Base-by-base conservation (phyloP, 2,888 invertebrate species). In the Lasioglossum villosulum region DNA sequence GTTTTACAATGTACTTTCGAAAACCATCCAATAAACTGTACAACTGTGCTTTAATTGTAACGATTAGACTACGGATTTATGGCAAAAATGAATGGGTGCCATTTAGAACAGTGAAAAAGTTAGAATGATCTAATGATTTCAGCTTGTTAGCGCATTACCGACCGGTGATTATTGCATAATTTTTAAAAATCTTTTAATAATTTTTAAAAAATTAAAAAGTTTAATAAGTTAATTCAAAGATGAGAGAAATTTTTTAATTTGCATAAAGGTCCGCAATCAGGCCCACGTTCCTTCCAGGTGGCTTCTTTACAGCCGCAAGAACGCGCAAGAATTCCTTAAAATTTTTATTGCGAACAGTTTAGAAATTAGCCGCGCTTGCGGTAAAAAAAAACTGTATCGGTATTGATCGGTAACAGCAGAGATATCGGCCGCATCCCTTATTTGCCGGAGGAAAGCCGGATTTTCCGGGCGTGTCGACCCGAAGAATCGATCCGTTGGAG, bases 391-490 rank as follows among this genome's bases (percentile, higher is more conserved):
- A n/a, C 23, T 52, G 52, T n/a, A 52, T 52, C 52, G 52, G 10
- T 10, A 3, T 6, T 2, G 10, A 59, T n/a, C 23, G 59, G n/a
- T 27, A 59, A 27, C 6, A 56, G 6, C 34, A 72, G 34, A 63
- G 72, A 52, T 34, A 37, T 66, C n/a, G 48, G 39, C 34, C n/a
- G 27, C 42, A 37, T 34, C 37, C 23, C 23, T 56, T n/a, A 30
- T 34, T 71, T 45, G n/a, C 74, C 6, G 30, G 74, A 68, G 42
- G 71, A 8, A 59, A 78, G 59, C 39, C n/a, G 27, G 72, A 86
- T 86, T 84, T 78, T 72, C 77, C 77, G 80, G 63, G 30, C 34
- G 34, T 27, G 70, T 23, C 23, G 52, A 42, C 8, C 52, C 4
- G 66, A 48, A 75, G 48, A 83, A 66, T 14, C 56, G 52, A 72